Conservation (phyloP, 2,113 vertebrate genomes). For the Hiodon tergisus region DNA sequence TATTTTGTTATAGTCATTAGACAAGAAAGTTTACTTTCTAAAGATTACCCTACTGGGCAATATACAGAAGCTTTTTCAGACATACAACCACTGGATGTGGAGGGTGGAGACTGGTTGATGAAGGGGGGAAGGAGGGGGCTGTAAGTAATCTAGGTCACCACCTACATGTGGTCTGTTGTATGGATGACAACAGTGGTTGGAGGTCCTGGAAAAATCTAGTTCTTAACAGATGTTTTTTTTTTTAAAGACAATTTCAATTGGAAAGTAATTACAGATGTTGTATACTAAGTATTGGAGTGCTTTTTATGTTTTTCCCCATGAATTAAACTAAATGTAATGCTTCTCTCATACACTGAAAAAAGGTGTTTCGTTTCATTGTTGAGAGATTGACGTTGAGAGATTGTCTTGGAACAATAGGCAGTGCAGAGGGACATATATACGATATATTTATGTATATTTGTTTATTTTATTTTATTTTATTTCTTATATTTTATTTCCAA, state of each 20-base stretch:
- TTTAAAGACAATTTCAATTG: conserved; percentile 17
- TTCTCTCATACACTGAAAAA: too few relatives aligned
- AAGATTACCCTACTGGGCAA: conserved; percentile 12
- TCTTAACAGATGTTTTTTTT: conserved; percentile 15
- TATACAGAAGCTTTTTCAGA: conserved; percentile 14
- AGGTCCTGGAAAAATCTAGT: conserved; percentile 18
- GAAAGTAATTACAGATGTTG: background rate
- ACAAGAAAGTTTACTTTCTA: conserved; percentile 4
- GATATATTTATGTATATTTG: too few relatives aligned
- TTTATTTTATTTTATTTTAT: too few relatives aligned
- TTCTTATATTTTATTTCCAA: too few relatives aligned
- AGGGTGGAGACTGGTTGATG: background rate
- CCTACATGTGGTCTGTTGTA: conserved; percentile 30
- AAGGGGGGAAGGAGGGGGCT: conserved; percentile 1
- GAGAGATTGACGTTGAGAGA: too few relatives aligned
- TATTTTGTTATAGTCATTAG: too few relatives aligned
- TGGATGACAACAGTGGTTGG: conserved; percentile 30
- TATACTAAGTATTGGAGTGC: too few relatives aligned
- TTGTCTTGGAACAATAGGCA: too few relatives aligned
- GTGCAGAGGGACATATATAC: too few relatives aligned
- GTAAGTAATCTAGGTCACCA: conserved; percentile 34
- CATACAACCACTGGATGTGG: background rate
- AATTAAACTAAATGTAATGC: too few relatives aligned
- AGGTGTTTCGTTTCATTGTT: too few relatives aligned
- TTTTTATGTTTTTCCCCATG: too few relatives aligned